A percentile compares a stretch with the other conserved stretches of the same genome.
These are phyloP conservation scores for Meganola albula DNA, from an alignment of 2,888 invertebrate genomes.

Conservation along the genomic window DNA sequence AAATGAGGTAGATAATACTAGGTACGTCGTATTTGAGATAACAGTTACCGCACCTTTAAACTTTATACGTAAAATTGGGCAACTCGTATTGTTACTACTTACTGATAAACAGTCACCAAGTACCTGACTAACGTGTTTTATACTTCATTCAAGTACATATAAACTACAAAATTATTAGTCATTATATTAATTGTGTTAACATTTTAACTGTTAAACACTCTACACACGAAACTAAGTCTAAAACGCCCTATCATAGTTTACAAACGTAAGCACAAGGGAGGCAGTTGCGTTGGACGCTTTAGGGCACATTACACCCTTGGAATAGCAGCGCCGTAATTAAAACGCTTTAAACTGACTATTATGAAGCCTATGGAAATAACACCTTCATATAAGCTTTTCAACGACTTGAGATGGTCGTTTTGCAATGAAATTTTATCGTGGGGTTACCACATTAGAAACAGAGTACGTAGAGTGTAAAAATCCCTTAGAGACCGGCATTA, in stretches of 20 bases:
- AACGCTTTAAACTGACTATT: constrained; percentile 70
- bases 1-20: constrained; percentile 31
- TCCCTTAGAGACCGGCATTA: too few relatives aligned
- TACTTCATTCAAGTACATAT: too few relatives aligned
- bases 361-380: constrained; percentile 50
- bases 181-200: constrained; percentile 43
- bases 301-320: constrained; percentile 66
- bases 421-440: constrained; percentile 23
- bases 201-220: constrained; percentile 43
- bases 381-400: constrained; percentile 36
- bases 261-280: constrained; percentile 53
- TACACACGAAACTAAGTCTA: constrained; percentile 44
- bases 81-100: too few relatives aligned
- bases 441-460: constrained; percentile 10
- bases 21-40: too few relatives aligned
- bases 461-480: background rate
- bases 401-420: constrained; percentile 26
- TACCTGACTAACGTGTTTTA: too few relatives aligned
- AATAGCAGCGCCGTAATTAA: constrained; percentile 71
- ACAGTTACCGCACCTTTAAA: too few relatives aligned
- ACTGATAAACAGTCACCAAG: too few relatives aligned
- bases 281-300: constrained; percentile 49
- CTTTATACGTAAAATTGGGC: too few relatives aligned
- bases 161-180: constrained; percentile 30
- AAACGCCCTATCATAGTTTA: constrained; percentile 60